Evolutionary conservation across 2,113 vertebrate species (phyloP).

Genomic region (Cebus imitator): DNA sequence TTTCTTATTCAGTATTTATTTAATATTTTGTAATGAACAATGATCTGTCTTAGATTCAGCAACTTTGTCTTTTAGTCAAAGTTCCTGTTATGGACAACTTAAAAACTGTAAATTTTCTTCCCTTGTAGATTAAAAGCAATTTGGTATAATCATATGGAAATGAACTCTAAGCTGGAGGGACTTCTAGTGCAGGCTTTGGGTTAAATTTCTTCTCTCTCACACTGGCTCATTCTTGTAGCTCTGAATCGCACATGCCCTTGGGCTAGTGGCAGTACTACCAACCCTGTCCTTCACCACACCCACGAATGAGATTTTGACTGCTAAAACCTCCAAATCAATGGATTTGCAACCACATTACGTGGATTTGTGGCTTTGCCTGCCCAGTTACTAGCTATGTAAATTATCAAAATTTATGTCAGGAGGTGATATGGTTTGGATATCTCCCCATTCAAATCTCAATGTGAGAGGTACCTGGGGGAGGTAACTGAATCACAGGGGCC

Average conservation of each 20-base stretch:
- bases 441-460: no score
- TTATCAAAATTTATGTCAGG: background rate
- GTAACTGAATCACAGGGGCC: no score
- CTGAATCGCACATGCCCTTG: background rate
- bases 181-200: background rate
- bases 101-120: background rate
- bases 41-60: background rate
- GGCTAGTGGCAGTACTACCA: background rate
- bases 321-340: background rate
- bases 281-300: background rate
- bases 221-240: background rate
- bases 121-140: background rate
- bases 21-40: background rate
- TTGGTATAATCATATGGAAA: background rate
- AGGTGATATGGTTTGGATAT: background rate
- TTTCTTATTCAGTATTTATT: conserved; percentile 34
- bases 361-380: background rate
- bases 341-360: background rate
- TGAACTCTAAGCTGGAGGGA: background rate
- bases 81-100: background rate
- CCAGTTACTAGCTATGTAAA: background rate
- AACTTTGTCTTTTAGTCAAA: background rate
- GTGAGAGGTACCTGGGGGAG: no score
- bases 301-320: background rate
- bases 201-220: background rate